Conservation (phyloP, 2,113 vertebrate species). For the Ibidorhyncha struthersii region DNA sequence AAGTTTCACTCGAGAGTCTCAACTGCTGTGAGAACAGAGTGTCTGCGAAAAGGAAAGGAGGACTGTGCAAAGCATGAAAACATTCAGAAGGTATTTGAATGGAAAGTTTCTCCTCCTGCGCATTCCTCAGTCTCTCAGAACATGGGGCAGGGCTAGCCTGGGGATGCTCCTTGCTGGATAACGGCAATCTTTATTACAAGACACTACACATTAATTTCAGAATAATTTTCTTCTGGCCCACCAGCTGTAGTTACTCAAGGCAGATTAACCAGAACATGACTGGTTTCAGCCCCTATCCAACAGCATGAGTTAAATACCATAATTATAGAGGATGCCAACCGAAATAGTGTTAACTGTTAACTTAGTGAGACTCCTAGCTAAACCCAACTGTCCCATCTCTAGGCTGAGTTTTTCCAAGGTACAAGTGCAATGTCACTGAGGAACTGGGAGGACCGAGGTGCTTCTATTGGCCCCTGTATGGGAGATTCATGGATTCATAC, state of each 20-base stretch:
- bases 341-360: neutral
- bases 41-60: neutral
- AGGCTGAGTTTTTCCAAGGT: neutral
- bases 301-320: constrained; percentile 35
- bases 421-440: neutral
- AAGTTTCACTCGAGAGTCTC: neutral
- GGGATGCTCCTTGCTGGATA: constrained; percentile 23
- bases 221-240: constrained; percentile 58
- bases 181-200: constrained; percentile 42
- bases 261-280: constrained; percentile 59
- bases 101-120: neutral
- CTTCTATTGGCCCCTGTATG: neutral
- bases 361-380: neutral
- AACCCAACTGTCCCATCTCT: neutral
- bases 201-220: constrained; percentile 57
- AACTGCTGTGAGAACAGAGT: neutral
- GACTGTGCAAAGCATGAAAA: neutral
- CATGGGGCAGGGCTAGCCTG: neutral
- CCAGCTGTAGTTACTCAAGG: constrained; percentile 63
- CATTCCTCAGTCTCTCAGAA: constrained; percentile 59
- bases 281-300: constrained; percentile 34
- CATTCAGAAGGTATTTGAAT: neutral
- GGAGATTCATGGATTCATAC: neutral
- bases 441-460: neutral
- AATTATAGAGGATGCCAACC: constrained; percentile 15